These are phyloP conservation scores for Volucella zonaria DNA, from an alignment of 2,888 invertebrate species.

Conservation along the genomic window DNA sequence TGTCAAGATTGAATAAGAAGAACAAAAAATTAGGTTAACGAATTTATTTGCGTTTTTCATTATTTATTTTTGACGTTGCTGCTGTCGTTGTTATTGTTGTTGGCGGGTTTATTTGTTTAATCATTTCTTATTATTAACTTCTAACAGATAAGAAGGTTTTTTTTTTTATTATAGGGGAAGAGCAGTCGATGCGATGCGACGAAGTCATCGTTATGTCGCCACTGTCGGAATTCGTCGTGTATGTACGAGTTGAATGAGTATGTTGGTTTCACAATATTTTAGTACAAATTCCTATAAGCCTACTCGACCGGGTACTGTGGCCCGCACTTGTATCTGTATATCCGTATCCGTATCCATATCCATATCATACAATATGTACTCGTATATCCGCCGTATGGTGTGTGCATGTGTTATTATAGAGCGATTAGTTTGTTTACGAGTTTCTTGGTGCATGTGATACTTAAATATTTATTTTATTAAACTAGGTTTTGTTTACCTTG, in stretches of 20 bases:
- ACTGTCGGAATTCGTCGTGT: neutral
- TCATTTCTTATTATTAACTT: constrained; percentile 55
- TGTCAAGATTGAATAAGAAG: constrained; percentile 64
- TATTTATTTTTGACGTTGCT: neutral
- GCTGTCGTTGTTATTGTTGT: constrained; percentile 11
- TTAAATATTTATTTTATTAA: constrained; percentile 60
- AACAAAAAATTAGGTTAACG: constrained; percentile 62
- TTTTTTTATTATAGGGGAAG: constrained; percentile 6
- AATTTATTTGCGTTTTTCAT: constrained; percentile 39
- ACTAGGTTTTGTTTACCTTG: constrained; percentile 54
- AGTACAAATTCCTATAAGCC: no score
- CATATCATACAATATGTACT: no score
- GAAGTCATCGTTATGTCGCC: neutral
- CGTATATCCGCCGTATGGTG: neutral
- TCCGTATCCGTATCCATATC: neutral
- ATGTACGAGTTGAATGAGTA: constrained; percentile 7
- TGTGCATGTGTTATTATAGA: constrained; percentile 30
- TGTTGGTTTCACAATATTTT: neutral
- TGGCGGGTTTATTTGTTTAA: constrained; percentile 47
- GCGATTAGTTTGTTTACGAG: constrained; percentile 59
- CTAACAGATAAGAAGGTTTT: constrained; percentile 52
- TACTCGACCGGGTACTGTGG: no score
- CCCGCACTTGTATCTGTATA: neutral
- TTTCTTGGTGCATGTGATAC: constrained; percentile 51
- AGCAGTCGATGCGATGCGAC: neutral